Evolutionary conservation across 2,888 invertebrate species (phyloP), one percentile per base, ranked within the genome.

Genomic region (Nymphalis c-album): DNA sequence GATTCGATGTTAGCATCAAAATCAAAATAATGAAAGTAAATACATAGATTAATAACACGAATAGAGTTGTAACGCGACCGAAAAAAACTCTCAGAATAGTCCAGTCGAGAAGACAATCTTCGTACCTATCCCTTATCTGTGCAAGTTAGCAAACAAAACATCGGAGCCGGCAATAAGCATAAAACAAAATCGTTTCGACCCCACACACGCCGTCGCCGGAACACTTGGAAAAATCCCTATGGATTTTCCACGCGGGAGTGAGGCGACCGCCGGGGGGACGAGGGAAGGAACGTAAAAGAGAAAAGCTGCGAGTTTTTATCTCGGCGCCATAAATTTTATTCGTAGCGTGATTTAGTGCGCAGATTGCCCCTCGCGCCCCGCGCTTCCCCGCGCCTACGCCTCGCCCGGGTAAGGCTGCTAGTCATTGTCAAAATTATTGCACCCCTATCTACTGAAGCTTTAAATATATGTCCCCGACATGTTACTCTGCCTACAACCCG

Each of bases 291-390:
- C 91, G 91, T 92, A 92, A 92, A 93, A 93, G 93, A 93, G 93
- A 93, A 93, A 93, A 93, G 93, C 93, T 93, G 92, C 93, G 93
- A 93, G 93, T 93, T 93, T 93, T 93, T 93, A 93, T 93, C 93
- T 93, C 92, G 92, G 91, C 91, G 90, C 93, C 93, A 93, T 93
- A 93, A 93, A 93, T 93, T 93, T 93, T 93, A 93, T 93, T 93
- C 93, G 93, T 90, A 93, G 91, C 93, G 93, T 93, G 93, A 93
- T 93, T 93, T 93, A 93, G 92, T 92, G 93, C 92, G 87, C 91
- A 93, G 93, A 93, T 93, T 92, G 91, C 91, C 91, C 90, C 90
- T 83, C 84, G 74, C 82, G 72, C 85, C 82, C 85, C 89, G 85
- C 88, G 72, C 83, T 69, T 10, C 85, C 87, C 90, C 90, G 87